These are phyloP conservation scores for Brachynemurus nebulosus DNA, from an alignment of 2,888 invertebrate genomes.

Conservation along the genomic window DNA sequence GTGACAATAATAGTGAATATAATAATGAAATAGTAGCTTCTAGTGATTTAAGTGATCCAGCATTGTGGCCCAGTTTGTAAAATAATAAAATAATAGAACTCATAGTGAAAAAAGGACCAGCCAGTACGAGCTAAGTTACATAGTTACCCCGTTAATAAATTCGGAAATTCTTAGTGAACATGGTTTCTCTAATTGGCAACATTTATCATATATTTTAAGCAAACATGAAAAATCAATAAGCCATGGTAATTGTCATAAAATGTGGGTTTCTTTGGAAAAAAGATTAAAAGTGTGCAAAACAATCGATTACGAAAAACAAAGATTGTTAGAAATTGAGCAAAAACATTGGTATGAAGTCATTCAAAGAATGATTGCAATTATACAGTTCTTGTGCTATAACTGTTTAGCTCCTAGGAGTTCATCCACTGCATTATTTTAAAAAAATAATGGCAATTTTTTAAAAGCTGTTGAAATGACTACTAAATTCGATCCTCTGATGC, in stretches of 20 bases:
- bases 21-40: too few relatives aligned
- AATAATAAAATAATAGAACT: too few relatives aligned
- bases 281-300: slow-evolving; percentile 13
- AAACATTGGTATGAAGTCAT: slow-evolving; percentile 15
- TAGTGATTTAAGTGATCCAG: too few relatives aligned
- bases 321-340: slow-evolving; percentile 15
- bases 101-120: too few relatives aligned
- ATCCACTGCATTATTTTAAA: slow-evolving; percentile 12
- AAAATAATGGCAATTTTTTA: slow-evolving; percentile 18
- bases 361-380: slow-evolving; percentile 15
- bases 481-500: slow-evolving; percentile 17
- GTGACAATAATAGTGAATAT: too few relatives aligned
- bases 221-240: slow-evolving; percentile 13
- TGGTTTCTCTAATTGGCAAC: slow-evolving; percentile 15
- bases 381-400: slow-evolving; percentile 15
- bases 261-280: slow-evolving; percentile 11
- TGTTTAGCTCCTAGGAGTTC: slow-evolving; percentile 14
- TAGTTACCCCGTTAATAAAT: too few relatives aligned
- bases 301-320: slow-evolving; percentile 13
- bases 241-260: slow-evolving; percentile 13
- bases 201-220: slow-evolving; percentile 12
- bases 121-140: too few relatives aligned
- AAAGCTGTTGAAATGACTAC: slow-evolving; percentile 15
- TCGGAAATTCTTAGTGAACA: too few relatives aligned
- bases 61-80: too few relatives aligned